Conservation (phyloP, 1,140 invertebrate genomes). For the Nebria ingens region DNA sequence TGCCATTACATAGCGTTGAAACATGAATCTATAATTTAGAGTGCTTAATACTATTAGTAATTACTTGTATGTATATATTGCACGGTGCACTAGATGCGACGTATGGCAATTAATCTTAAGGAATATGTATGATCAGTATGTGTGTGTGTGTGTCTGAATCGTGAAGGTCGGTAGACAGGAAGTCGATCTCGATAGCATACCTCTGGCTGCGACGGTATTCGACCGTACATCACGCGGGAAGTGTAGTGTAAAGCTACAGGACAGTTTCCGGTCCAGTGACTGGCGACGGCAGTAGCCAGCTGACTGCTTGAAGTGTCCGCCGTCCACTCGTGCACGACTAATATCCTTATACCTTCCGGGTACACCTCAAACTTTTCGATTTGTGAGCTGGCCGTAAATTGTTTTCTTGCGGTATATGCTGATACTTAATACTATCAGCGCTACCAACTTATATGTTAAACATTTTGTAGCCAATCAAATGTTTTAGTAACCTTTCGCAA, state of each 20-base stretch:
- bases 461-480: too few relatives aligned
- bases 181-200: neutral
- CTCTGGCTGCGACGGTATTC: neutral
- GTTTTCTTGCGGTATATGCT: neutral
- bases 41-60: too few relatives aligned
- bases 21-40: too few relatives aligned
- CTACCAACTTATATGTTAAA: too few relatives aligned
- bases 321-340: neutral
- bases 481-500: too few relatives aligned
- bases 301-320: conserved; percentile 1
- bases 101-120: conserved; percentile 6
- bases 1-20: too few relatives aligned
- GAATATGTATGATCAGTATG: conserved; percentile 1
- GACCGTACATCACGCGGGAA: conserved; percentile 1
- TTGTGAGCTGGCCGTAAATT: too few relatives aligned
- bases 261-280: conserved; percentile 2
- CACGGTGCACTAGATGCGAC: neutral
- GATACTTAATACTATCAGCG: neutral
- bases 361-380: too few relatives aligned
- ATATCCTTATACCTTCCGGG: neutral
- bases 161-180: conserved; percentile 6
- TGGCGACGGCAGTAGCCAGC: neutral
- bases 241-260: conserved; percentile 8
- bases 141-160: neutral
- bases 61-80: too few relatives aligned